phyloP scores from a whole-genome alignment of 2,888 invertebrate genomes.

The Ethmia dodecea region DNA sequence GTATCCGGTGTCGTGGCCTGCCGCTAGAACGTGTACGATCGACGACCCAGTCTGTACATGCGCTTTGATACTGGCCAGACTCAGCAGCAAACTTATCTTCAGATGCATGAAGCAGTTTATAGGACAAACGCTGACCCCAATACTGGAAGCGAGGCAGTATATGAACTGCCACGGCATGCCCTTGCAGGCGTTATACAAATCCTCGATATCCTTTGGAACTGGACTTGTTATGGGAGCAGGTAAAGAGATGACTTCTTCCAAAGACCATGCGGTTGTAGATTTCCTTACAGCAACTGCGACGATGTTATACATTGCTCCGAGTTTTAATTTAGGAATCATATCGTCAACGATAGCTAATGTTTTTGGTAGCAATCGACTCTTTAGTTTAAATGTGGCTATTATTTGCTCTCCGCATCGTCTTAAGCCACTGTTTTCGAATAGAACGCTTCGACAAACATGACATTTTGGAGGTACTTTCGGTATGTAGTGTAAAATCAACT shows the following conservation, averaged over 20 bases:
- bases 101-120: slow-evolving; percentile 60
- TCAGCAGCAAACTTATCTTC: slow-evolving; percentile 56
- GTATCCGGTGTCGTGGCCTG: slow-evolving; percentile 50
- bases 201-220: slow-evolving; percentile 40
- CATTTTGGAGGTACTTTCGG: slow-evolving; percentile 60
- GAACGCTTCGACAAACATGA: slow-evolving; percentile 43
- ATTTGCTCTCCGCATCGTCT: slow-evolving; percentile 61
- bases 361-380: slow-evolving; percentile 31
- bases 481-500: slow-evolving; percentile 52
- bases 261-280: slow-evolving; percentile 38
- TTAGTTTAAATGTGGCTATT: slow-evolving; percentile 40
- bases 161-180: slow-evolving; percentile 60
- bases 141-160: slow-evolving; percentile 57
- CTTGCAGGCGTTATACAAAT: slow-evolving; percentile 42
- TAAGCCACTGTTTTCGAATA: slow-evolving; percentile 59
- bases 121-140: slow-evolving; percentile 54
- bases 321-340: slow-evolving; percentile 39
- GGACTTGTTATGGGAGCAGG: slow-evolving; percentile 37
- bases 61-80: slow-evolving; percentile 57
- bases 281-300: slow-evolving; percentile 44
- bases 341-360: slow-evolving; percentile 47
- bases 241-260: slow-evolving; percentile 38
- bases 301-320: slow-evolving; percentile 43
- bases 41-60: slow-evolving; percentile 35
- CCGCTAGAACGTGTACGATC: slow-evolving; percentile 53